Evolutionary conservation across 2,888 invertebrate genomes (phyloP), one percentile per base, ranked within the genome.

Genomic region (Cabera pusaria): DNA sequence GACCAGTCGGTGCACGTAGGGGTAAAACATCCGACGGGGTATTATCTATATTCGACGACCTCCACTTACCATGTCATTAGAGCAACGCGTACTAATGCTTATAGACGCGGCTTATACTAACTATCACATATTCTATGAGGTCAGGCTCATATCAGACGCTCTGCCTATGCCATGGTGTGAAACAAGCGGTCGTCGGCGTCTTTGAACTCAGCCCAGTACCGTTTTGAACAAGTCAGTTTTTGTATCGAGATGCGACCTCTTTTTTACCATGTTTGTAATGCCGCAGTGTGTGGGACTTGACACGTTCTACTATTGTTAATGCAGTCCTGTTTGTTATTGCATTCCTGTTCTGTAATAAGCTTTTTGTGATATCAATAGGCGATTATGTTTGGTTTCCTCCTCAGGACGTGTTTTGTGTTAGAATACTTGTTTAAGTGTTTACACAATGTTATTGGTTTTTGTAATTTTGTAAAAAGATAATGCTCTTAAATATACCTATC

Each of bases 261-360:
- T 88, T 85, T 85, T 86, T 86, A 78, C 83, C 52, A 62, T 87
- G 80, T 87, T 86, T 87, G 81, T 87, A 84, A 86, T 85, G 70
- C 83, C 81, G 77, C 31, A 83, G 77, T 82, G 87, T 85, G 87
- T 84, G 83, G 83, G 84, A 83, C 85, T 83, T 83, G 85, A 86
- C 87, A 86, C 86, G 86, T 81, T 78, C 2, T 14, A 3, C 80
- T 72, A 86, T 87, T 86, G 85, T 87, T 79, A 73, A 74, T 73
- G 70, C 74, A 71, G 67, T 67, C 71, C 75, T 75, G 75, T 82
- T 82, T 80, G 80, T 81, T 81, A 77, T 80, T 78, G 72, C n/a
- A n/a, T 74, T 67, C 67, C 62, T 60, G 25, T 38, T 50, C 41
- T 48, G 44, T 52, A 50, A 51, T 51, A 52, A 51, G 51, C 42